phyloP scores from a whole-genome alignment of 2,888 invertebrate genomes.

The Melinaea marsaeus region DNA sequence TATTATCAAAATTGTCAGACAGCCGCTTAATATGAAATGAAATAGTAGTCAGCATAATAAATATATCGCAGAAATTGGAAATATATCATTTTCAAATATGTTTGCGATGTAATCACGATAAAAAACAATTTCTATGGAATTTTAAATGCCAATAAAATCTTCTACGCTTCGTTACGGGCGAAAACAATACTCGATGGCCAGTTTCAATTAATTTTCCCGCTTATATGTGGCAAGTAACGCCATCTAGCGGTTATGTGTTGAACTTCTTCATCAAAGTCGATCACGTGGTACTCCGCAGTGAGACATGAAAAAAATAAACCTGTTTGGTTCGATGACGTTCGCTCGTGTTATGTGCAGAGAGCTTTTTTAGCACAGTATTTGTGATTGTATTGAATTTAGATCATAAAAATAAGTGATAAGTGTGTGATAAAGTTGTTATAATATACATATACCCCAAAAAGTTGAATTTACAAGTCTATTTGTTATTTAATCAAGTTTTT shows the following conservation, averaged over 20 bases:
- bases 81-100: no score
- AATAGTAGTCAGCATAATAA: no score
- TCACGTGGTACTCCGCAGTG: conserved; percentile 51
- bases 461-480: conserved; percentile 3
- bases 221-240: conserved; percentile 31
- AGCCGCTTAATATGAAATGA: no score
- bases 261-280: conserved; percentile 46
- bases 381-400: conserved; percentile 32
- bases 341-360: conserved; percentile 62
- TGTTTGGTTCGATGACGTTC: conserved; percentile 68
- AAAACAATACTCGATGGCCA: conserved; percentile 36
- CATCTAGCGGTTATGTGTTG: conserved; percentile 47
- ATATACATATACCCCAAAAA: not conserved
- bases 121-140: conserved; percentile 50
- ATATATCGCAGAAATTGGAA: no score
- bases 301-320: conserved; percentile 59
- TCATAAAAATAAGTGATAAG: conserved; percentile 20
- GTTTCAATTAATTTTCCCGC: conserved; percentile 42
- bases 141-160: conserved; percentile 50
- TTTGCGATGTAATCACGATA: conserved; percentile 49
- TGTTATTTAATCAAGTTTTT: conserved; percentile 3
- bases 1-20: no score
- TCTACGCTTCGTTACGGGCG: conserved; percentile 54
- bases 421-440: conserved; percentile 1
- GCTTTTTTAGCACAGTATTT: conserved; percentile 40